Evolutionary conservation across 2,797 vertebrate species (phyloP).

Genomic region (Muraenolepis orangiensis): DNA sequence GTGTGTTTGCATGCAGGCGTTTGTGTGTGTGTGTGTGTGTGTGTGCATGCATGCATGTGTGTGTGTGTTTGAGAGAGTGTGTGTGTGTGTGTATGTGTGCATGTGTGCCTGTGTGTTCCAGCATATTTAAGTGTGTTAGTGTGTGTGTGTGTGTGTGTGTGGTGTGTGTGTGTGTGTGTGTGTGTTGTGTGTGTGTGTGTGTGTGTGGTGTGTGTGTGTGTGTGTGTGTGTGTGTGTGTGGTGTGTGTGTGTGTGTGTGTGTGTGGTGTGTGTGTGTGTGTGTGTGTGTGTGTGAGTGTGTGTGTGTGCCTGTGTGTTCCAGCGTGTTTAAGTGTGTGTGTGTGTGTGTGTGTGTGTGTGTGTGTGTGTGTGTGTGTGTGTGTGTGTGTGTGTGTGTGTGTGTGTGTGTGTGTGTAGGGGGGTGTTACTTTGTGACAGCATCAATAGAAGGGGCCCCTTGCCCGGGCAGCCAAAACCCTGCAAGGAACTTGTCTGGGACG

Average conservation of each 20-base stretch:
- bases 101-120: constrained; percentile 19
- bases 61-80: background rate
- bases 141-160: background rate
- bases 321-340: too few species aligned
- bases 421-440: constrained; percentile 82
- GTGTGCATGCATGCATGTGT: constrained; percentile 7
- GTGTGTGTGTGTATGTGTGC: background rate
- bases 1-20: constrained; percentile 48
- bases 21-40: constrained; percentile 75
- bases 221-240: background rate
- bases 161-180: background rate
- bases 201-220: background rate
- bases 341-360: too few species aligned
- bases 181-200: constrained; percentile 14
- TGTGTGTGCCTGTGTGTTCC: constrained; percentile 5
- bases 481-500: constrained; percentile 89
- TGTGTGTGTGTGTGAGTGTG: constrained; percentile 14
- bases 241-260: background rate
- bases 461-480: constrained; percentile 86
- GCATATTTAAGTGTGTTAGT: background rate
- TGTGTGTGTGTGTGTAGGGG: constrained; percentile 45
- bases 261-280: background rate
- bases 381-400: constrained; percentile 14
- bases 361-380: constrained; percentile 10
- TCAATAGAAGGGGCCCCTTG: constrained; percentile 83